Evolutionary conservation across 2,113 vertebrate genomes (phyloP).

Genomic region (Apeltes quadracus): DNA sequence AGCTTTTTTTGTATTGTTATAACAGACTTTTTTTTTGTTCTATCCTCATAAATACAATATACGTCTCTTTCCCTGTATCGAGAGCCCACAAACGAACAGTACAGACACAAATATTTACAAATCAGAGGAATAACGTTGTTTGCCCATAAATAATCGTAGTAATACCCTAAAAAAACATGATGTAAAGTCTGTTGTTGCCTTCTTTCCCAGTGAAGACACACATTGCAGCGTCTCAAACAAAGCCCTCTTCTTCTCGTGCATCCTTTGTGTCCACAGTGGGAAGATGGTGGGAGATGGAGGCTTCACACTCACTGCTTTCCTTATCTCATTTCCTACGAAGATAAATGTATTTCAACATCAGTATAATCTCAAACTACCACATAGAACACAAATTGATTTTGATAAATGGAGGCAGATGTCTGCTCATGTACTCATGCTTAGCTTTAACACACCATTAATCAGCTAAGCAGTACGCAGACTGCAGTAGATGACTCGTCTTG

Average conservation of each 20-base stretch:
- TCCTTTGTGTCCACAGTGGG: constrained; percentile 40
- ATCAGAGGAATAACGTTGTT: constrained; percentile 55
- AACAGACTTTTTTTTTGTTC: constrained; percentile 68
- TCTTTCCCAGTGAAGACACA: constrained; percentile 64
- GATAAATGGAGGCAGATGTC: background rate
- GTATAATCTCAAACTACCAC: background rate
- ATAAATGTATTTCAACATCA: constrained; percentile 23
- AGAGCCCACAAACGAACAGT: constrained; percentile 78
- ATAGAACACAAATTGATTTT: background rate
- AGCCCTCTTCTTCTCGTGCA: constrained; percentile 21
- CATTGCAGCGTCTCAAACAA: constrained; percentile 39
- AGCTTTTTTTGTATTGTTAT: constrained; percentile 62
- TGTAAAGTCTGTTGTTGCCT: constrained; percentile 57
- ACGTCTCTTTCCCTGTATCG: constrained; percentile 79
- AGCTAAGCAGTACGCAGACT: background rate
- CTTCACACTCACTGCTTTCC: constrained; percentile 33
- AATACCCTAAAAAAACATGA: constrained; percentile 61
- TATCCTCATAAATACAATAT: constrained; percentile 86
- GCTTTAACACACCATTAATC: no score
- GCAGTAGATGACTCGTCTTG: background rate
- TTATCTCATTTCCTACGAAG: constrained; percentile 83
- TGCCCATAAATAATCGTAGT: constrained; percentile 80
- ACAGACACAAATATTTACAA: constrained; percentile 83
- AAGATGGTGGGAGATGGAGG: constrained; percentile 53
- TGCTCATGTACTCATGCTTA: background rate